A percentile compares a stretch with the other conserved stretches of the same genome.
Evolutionary conservation across 2,797 vertebrate genomes (phyloP).

Genomic region (Oryzias sinensis): DNA sequence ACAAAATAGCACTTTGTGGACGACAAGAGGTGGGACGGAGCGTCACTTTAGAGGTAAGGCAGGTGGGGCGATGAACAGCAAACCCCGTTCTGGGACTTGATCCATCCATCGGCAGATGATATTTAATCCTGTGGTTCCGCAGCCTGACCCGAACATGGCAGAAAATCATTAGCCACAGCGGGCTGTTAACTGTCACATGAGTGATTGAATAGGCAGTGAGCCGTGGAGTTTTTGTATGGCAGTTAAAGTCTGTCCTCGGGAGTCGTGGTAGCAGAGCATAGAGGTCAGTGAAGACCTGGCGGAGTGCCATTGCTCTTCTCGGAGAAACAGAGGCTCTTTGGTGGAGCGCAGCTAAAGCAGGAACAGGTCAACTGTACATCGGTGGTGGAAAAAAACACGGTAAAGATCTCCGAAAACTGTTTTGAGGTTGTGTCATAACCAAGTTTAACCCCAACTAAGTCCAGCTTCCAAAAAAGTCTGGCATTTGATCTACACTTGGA

Average conservation of each 20-base stretch:
- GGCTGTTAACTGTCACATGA: constrained; percentile 83
- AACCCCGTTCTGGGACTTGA: constrained; percentile 67
- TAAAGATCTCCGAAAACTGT: neutral
- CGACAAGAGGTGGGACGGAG: constrained; percentile 35
- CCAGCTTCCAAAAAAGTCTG: too few relatives aligned
- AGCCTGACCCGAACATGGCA: constrained; percentile 75
- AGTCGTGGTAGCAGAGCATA: constrained; percentile 44
- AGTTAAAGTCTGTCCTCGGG: constrained; percentile 72
- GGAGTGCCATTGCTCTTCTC: constrained; percentile 50
- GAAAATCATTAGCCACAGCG: constrained; percentile 81
- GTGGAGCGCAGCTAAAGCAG: constrained; percentile 25
- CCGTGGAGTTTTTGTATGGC: constrained; percentile 73
- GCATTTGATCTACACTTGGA: too few relatives aligned
- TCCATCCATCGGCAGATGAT: constrained; percentile 73
- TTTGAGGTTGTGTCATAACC: neutral
- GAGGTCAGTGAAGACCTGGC: constrained; percentile 73
- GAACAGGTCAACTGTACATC: constrained; percentile 46
- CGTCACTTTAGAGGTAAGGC: constrained; percentile 53
- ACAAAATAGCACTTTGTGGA: constrained; percentile 30
- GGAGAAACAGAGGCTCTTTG: constrained; percentile 37
- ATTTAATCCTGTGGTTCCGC: constrained; percentile 78
- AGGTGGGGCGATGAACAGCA: constrained; percentile 51
- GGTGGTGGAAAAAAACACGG: neutral
- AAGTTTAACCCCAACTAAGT: too few relatives aligned
- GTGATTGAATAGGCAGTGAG: constrained; percentile 80